These are phyloP conservation scores for Chloropsis hardwickii DNA, from an alignment of 2,113 vertebrate species.

Conservation along the genomic window DNA sequence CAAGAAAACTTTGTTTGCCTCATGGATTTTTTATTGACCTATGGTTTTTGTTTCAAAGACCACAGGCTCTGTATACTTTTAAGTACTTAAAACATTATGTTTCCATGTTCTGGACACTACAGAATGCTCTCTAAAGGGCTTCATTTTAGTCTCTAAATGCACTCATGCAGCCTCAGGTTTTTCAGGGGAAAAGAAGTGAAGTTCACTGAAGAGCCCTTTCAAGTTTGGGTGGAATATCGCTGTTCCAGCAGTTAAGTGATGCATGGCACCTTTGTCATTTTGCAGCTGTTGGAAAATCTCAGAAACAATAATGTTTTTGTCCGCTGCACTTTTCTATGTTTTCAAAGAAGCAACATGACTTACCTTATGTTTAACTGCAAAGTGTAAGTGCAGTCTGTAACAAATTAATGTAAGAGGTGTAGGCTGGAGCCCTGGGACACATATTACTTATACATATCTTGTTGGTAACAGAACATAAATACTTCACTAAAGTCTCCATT, in stretches of 20 bases:
- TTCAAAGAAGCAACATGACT: conserved; percentile 46
- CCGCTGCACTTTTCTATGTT: conserved; percentile 51
- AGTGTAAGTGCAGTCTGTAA: conserved; percentile 76
- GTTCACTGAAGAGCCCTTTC: background rate
- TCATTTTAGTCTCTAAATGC: background rate
- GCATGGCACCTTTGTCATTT: background rate
- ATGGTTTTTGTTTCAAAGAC: background rate
- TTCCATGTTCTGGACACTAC: background rate
- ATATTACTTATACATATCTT: conserved; percentile 89
- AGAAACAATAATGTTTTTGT: conserved; percentile 52
- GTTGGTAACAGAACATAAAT: conserved; percentile 90
- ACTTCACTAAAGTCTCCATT: conserved; percentile 89
- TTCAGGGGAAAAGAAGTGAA: background rate
- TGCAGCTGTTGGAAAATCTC: conserved; percentile 44
- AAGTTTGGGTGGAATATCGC: background rate
- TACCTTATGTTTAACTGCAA: conserved; percentile 41
- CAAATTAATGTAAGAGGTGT: conserved; percentile 80
- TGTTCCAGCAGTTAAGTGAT: background rate
- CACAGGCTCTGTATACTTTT: background rate
- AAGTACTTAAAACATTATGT: background rate
- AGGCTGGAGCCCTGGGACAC: conserved; percentile 74
- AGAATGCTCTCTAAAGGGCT: background rate
- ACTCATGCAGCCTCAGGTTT: background rate
- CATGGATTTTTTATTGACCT: background rate
- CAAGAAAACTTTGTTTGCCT: background rate